These are phyloP conservation scores for Cygnus atratus DNA, from an alignment of 2,113 vertebrate genomes.

Conservation along the genomic window DNA sequence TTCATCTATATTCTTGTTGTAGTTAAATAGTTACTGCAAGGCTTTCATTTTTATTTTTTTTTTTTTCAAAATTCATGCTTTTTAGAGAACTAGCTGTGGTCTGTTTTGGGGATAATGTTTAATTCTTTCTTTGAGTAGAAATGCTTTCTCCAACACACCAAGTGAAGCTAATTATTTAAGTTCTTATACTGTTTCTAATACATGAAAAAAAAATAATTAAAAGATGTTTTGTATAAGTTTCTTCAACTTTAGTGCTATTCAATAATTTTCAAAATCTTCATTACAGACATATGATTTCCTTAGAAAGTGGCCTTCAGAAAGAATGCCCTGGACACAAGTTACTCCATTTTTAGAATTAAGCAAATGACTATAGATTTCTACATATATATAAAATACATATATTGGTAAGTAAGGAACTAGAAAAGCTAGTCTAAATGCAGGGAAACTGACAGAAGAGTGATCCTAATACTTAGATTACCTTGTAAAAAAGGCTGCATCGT, in stretches of 20 bases:
- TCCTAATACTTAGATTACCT: neutral
- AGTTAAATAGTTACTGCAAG: no score
- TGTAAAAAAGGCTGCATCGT: neutral
- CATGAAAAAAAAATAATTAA: neutral
- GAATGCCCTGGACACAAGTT: neutral
- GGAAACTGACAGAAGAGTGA: neutral
- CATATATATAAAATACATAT: neutral
- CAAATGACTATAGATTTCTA: neutral
- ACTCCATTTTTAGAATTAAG: neutral
- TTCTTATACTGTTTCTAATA: neutral
- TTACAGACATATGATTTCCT: neutral
- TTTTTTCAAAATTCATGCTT: neutral
- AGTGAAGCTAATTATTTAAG: neutral
- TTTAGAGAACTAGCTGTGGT: neutral
- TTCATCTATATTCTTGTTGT: neutral
- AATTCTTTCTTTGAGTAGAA: neutral
- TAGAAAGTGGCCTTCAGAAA: neutral
- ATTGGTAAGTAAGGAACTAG: neutral
- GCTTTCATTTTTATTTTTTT: no score
- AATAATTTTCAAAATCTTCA: neutral
- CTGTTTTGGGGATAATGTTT: neutral
- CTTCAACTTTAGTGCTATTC: neutral
- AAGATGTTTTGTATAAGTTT: neutral
- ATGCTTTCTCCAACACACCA: neutral
- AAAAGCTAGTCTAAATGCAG: neutral